Conservation (phyloP, 2,888 invertebrate genomes). For the Archips crataeganus region DNA sequence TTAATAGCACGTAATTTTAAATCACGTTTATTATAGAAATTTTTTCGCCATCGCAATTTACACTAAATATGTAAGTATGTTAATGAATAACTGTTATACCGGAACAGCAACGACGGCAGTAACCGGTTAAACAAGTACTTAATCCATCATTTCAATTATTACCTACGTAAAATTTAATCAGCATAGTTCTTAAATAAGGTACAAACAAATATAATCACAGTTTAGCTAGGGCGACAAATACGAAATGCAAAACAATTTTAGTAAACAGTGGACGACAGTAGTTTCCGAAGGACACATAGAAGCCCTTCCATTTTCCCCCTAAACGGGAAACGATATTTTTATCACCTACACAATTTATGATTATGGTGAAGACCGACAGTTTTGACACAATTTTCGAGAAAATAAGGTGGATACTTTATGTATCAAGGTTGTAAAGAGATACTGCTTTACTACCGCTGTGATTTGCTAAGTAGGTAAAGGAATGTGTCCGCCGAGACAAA, state of each 20-base stretch:
- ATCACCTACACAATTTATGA: slow-evolving; percentile 33
- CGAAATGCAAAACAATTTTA: slow-evolving; percentile 19
- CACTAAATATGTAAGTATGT: background rate
- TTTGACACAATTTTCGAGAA: slow-evolving; percentile 20
- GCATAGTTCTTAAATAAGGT: background rate
- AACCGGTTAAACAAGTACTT: background rate
- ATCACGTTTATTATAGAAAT: background rate
- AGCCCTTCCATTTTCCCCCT: slow-evolving; percentile 20
- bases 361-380: slow-evolving; percentile 24
- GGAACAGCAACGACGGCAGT: background rate
- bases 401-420: slow-evolving; percentile 31
- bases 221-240: background rate
- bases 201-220: background rate
- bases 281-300: slow-evolving; percentile 13
- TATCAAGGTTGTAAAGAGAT: slow-evolving; percentile 24
- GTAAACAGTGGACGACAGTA: background rate
- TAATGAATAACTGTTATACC: slow-evolving; percentile 6
- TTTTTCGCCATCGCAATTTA: background rate
- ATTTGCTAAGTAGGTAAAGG: slow-evolving; percentile 4
- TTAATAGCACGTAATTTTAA: background rate
- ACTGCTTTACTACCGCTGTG: slow-evolving; percentile 17
- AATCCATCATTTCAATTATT: background rate
- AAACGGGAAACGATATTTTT: slow-evolving; percentile 34
- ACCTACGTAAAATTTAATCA: background rate
- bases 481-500: background rate